phyloP scores from a whole-genome alignment of 2,797 vertebrate genomes.

The Parotocinclus haroldoi region DNA sequence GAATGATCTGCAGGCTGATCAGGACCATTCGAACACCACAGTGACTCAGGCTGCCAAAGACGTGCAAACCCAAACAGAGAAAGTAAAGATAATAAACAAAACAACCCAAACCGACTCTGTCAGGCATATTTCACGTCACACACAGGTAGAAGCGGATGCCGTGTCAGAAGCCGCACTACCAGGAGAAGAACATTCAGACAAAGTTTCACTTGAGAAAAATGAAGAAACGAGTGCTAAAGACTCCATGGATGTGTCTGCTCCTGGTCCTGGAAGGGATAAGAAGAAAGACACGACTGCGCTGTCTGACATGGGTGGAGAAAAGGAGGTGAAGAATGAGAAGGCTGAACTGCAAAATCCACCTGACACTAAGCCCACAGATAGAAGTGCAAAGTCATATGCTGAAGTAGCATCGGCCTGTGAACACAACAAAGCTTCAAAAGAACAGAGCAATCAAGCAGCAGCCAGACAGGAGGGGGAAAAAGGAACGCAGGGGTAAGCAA shows the following conservation, averaged over 20 bases:
- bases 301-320: not conserved
- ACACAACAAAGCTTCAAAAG: not conserved
- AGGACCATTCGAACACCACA: constrained; percentile 1
- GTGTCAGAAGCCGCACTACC: not conserved
- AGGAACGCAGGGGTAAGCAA: constrained; percentile 18
- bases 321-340: constrained; percentile 3
- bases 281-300: constrained; percentile 14
- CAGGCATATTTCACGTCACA: constrained; percentile 42
- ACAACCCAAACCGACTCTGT: constrained; percentile 50
- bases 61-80: constrained; percentile 56
- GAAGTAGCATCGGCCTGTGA: not conserved
- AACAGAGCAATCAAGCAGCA: constrained; percentile 6
- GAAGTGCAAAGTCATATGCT: constrained; percentile 5
- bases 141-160: constrained; percentile 54
- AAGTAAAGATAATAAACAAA: not conserved
- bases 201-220: not conserved
- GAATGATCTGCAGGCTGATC: not conserved
- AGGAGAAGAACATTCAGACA: not conserved
- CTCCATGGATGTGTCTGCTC: not conserved
- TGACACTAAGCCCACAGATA: not conserved
- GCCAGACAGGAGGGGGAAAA: not conserved
- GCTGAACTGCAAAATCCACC: not conserved
- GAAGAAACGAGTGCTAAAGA: not conserved
- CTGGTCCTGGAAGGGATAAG: constrained; percentile 5
- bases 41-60: constrained; percentile 15